These are phyloP conservation scores for Neodontobutis hainanensis DNA, from an alignment of 2,113 vertebrate species.

Conservation along the genomic window DNA sequence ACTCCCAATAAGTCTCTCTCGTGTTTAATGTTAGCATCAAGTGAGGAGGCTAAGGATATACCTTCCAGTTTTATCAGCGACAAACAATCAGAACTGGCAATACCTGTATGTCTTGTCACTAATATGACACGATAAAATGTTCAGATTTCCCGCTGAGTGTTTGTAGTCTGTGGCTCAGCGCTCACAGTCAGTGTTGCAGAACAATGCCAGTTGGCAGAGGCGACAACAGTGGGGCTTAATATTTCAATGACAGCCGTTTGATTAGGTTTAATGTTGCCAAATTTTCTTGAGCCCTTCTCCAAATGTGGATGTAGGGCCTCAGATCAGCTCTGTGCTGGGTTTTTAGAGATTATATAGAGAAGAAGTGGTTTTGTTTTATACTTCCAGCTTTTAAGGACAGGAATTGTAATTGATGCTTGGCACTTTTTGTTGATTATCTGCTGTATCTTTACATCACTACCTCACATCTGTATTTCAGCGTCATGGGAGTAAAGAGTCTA, in stretches of 20 bases:
- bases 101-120: no score
- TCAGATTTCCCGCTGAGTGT: background rate
- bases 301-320: background rate
- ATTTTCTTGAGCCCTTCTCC: background rate
- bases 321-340: background rate
- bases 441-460: no score
- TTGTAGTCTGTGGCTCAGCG: background rate
- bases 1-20: constrained; percentile 1
- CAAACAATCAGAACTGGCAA: no score
- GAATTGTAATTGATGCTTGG: background rate
- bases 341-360: background rate
- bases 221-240: background rate
- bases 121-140: no score
- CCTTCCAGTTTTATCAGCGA: no score
- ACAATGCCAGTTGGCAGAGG: background rate
- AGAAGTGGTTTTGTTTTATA: background rate
- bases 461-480: no score
- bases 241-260: constrained; percentile 4
- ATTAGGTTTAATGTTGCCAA: background rate
- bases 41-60: no score
- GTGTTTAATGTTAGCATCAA: background rate
- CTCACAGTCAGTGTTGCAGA: background rate
- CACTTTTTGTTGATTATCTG: no score
- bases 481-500: no score
- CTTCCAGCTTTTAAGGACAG: background rate